Percentiles rank a stretch among this genome's conserved stretches.
phyloP scores from a whole-genome alignment of 2,888 invertebrate species.

The Eutolmus rufibarbis region DNA sequence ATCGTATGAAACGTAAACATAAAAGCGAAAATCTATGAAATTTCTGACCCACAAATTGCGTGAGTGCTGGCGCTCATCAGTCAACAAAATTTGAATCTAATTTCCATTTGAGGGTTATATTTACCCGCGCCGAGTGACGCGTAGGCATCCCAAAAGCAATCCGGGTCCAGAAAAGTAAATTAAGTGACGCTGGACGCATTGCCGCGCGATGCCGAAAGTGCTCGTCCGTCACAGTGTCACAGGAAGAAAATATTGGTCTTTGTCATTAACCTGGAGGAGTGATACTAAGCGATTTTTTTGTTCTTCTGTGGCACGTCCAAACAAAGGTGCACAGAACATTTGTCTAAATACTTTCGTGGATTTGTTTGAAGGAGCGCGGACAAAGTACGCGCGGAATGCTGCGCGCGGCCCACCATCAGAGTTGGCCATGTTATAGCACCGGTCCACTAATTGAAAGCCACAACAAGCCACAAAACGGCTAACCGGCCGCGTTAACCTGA shows the following conservation, averaged over 20 bases:
- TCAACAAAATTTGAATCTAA: slow-evolving; percentile 27
- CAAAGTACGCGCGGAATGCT: background rate
- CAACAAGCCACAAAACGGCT: background rate
- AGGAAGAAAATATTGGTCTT: slow-evolving; percentile 53
- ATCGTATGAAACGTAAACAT: background rate
- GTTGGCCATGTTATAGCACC: slow-evolving; percentile 8
- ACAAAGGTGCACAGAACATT: slow-evolving; percentile 28
- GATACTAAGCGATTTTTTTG: slow-evolving; percentile 42
- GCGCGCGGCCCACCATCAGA: slow-evolving; percentile 22
- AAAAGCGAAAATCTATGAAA: background rate
- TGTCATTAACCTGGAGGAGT: slow-evolving; percentile 52
- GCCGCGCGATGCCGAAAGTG: background rate
- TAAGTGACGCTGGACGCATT: background rate
- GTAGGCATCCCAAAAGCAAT: background rate
- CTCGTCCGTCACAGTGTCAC: slow-evolving; percentile 49
- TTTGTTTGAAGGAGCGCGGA: slow-evolving; percentile 2
- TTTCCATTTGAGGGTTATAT: background rate
- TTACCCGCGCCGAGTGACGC: background rate
- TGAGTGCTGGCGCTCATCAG: slow-evolving; percentile 21
- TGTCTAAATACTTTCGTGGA: slow-evolving; percentile 6
- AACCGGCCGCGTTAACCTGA: background rate
- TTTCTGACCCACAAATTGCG: background rate
- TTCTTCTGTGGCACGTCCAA: slow-evolving; percentile 29
- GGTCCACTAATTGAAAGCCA: slow-evolving; percentile 30
- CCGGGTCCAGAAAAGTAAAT: slow-evolving; percentile 12